Conservation (phyloP, 2,888 invertebrate genomes). For the Troides oblongomaculatus region DNA sequence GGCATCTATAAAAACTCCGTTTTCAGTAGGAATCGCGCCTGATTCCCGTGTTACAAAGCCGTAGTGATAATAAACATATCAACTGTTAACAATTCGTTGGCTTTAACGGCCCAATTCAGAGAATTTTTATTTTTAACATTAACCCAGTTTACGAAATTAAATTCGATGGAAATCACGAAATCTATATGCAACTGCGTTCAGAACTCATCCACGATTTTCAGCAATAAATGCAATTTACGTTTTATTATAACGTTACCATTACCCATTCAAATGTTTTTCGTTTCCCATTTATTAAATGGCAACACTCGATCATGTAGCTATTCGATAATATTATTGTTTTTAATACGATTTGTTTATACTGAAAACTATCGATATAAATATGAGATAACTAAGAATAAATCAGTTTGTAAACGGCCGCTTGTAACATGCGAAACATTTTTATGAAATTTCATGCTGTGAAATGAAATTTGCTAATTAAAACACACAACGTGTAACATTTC, state of each 20-base stretch:
- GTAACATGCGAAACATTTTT: too few species aligned
- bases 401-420: too few species aligned
- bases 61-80: conserved; percentile 72
- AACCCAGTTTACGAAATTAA: conserved; percentile 35
- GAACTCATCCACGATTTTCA: conserved; percentile 7
- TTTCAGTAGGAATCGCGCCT: conserved; percentile 62
- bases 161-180: conserved; percentile 27
- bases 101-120: conserved; percentile 54
- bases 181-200: conserved; percentile 17
- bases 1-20: conserved; percentile 62
- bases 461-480: neutral
- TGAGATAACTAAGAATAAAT: too few species aligned
- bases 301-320: neutral
- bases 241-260: conserved; percentile 9
- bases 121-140: conserved; percentile 50
- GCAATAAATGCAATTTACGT: conserved; percentile 8
- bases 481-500: conserved; percentile 4
- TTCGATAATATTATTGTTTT: neutral
- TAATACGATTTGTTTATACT: too few species aligned
- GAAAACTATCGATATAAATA: too few species aligned
- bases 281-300: neutral
- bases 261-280: neutral
- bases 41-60: conserved; percentile 59
- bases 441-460: too few species aligned
- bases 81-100: conserved; percentile 58